These are phyloP conservation scores for Trematomus loennbergii DNA, from an alignment of 2,113 vertebrate genomes.

Conservation along the genomic window DNA sequence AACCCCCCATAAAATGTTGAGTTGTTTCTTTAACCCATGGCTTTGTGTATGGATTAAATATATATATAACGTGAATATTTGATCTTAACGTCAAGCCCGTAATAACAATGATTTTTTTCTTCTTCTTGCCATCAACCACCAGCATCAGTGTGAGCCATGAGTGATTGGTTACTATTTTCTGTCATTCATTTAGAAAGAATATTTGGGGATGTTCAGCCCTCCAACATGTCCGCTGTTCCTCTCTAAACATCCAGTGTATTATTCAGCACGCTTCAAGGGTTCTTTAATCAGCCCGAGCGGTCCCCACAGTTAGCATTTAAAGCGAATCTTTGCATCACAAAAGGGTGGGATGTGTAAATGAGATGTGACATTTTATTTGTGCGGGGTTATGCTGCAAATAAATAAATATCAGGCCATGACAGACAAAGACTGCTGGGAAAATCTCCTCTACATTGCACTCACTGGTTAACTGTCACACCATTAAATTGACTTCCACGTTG, in stretches of 20 bases:
- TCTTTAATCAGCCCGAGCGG: slow-evolving; percentile 80
- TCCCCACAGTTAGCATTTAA: slow-evolving; percentile 79
- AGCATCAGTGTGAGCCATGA: slow-evolving; percentile 21
- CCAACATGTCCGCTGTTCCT: slow-evolving; percentile 59
- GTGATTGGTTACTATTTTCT: slow-evolving; percentile 42
- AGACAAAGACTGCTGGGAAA: slow-evolving; percentile 88
- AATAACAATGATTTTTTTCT: not conserved
- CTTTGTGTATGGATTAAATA: too few relatives aligned
- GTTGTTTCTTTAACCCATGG: too few relatives aligned
- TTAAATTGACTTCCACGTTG: slow-evolving; percentile 93
- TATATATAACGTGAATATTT: too few relatives aligned
- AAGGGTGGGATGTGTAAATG: slow-evolving; percentile 83
- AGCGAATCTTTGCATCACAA: slow-evolving; percentile 84
- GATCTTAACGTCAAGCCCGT: too few relatives aligned
- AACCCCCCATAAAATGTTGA: too few relatives aligned
- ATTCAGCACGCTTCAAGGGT: slow-evolving; percentile 75
- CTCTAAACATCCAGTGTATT: slow-evolving; percentile 66
- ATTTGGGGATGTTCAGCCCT: slow-evolving; percentile 45
- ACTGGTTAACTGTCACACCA: slow-evolving; percentile 95
- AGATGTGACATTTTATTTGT: slow-evolving; percentile 89
- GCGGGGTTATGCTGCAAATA: slow-evolving; percentile 88
- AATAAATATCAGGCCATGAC: slow-evolving; percentile 94
- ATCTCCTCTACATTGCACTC: slow-evolving; percentile 86
- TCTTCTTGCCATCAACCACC: slow-evolving; percentile 15
- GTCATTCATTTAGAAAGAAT: slow-evolving; percentile 60